Base-by-base conservation (phyloP, 2,113 vertebrate genomes). In the Chloropsis hardwickii region DNA sequence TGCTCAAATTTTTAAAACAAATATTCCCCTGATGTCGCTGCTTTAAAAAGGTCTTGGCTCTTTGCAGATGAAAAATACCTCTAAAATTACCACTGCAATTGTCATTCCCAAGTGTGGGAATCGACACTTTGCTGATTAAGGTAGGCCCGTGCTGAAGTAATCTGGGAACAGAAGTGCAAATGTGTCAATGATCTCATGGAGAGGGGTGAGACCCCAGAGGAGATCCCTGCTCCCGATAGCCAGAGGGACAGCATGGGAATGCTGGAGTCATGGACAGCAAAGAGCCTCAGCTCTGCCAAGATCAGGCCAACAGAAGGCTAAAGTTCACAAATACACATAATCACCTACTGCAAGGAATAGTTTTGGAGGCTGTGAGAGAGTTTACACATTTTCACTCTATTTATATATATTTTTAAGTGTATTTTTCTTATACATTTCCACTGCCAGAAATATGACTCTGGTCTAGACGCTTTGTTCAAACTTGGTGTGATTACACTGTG, bases 131-230 rank as follows among this genome's bases (percentile, higher is more conserved):
- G 77, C 92, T 89, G 92, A 70, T 95, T 23, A 73, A 95, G 81
- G 77, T 22, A 29, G 66, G 60, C 23, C 69, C 2, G 5, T 51
- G 93, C 37, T 90, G 54, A 15, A 81, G 77, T 27, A 70, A 89
- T 88, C 65, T 51, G 69, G 93, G 58, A 95, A 92, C 82, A 48
- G 12, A 90, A 96, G 90, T 78, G 93, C 79, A 93, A 96, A 96
- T 93, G 96, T 93, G 95, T 73, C 39, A 4, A 95, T 96, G 96
- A 95, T 61, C 93, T 97, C 95, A 96, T 2, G 14, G 94, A 71
- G 64, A 20, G 0, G 35, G 50, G 72, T 74, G 91, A 78, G 85
- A 69, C 47, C 35, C 6, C 71, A 17, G 51, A 45, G 66, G 74
- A 94, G 88, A 92, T 86, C 77, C 57, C 82, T 35, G 65, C 72